Base-by-base conservation (phyloP, 2,113 vertebrate genomes). In the Myrmecobius fasciatus region DNA sequence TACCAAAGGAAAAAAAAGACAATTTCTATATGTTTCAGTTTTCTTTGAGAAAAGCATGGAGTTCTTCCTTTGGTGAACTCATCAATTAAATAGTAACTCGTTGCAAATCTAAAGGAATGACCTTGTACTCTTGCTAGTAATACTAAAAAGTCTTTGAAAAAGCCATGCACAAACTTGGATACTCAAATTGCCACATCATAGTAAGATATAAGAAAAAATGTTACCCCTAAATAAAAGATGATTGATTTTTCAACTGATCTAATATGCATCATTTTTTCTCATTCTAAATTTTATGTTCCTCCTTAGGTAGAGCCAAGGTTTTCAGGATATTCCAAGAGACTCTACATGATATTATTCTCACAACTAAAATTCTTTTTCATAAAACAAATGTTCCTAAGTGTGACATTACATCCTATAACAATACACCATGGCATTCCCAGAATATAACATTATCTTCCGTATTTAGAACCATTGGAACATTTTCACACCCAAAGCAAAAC, bases 401-500 rank as follows among this genome's bases (percentile, higher is more conserved):
- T 95, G 54, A 91, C 54, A 83, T 95, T 93, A 49, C 43, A 92
- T 53, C 75, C 51, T 89, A 31, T 90, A 95, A 94, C 90, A 96
- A 93, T 94, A 75, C 28, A 60, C 91, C 12, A 3, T n/a, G 47
- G 54, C 56, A 43, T 94, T 93, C 93, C 83, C 25, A 95, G 53
- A 91, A 95, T 53, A 89, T 90, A 96, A 94, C 88, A 96, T 94
- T 93, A 92, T 95, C 92, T 94, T 94, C 94, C 92, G 93, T 95
- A 97, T n/a, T 96, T 94, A 97, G 93, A 97, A 54, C 83, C 93
- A 3, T 89, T 90, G 89, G 94, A 95, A 96, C 52, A 97, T 96
- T 97, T 95, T 97, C 92, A 95, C 95, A 97, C 95, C 94, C 96
- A 96, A 67, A 95, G 90, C 75, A 94, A 96, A 96, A 90, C 92